Conservation (phyloP, 2,888 invertebrate species). For the Rutpela maculata region DNA sequence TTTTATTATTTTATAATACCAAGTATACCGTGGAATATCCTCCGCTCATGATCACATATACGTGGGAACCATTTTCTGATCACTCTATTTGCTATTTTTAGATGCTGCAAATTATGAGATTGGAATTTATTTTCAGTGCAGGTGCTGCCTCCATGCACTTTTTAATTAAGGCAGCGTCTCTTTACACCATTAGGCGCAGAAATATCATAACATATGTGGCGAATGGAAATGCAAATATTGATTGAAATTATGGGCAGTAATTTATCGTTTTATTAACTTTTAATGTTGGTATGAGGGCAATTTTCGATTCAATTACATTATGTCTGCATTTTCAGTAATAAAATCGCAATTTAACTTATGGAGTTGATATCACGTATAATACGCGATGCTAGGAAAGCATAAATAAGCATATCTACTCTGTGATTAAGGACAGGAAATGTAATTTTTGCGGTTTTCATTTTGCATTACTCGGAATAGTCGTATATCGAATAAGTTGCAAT, state of each 20-base stretch:
- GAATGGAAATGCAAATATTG: conserved; percentile 30
- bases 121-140: conserved; percentile 42
- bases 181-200: conserved; percentile 5
- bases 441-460: conserved; percentile 14
- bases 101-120: conserved; percentile 39
- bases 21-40: conserved; percentile 44
- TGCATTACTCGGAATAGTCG: conserved; percentile 1
- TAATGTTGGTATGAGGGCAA: conserved; percentile 31
- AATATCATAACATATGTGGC: conserved; percentile 15
- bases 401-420: conserved; percentile 14
- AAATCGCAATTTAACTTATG: conserved; percentile 34
- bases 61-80: conserved; percentile 48
- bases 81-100: conserved; percentile 47
- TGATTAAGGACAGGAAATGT: conserved; percentile 18
- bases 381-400: conserved; percentile 16
- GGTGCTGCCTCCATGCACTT: conserved; percentile 40
- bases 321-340: conserved; percentile 39
- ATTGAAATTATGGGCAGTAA: conserved; percentile 28
- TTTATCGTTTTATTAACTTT: conserved; percentile 38
- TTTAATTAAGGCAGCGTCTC: conserved; percentile 16
- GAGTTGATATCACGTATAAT: conserved; percentile 16
- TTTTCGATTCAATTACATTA: conserved; percentile 43
- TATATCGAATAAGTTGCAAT: conserved; percentile 7
- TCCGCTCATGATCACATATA: conserved; percentile 43
- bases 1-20: conserved; percentile 62